Evolutionary conservation across 2,888 invertebrate species (phyloP), one percentile per base, ranked within the genome.

Genomic region (Pristionchus maxplancki): DNA sequence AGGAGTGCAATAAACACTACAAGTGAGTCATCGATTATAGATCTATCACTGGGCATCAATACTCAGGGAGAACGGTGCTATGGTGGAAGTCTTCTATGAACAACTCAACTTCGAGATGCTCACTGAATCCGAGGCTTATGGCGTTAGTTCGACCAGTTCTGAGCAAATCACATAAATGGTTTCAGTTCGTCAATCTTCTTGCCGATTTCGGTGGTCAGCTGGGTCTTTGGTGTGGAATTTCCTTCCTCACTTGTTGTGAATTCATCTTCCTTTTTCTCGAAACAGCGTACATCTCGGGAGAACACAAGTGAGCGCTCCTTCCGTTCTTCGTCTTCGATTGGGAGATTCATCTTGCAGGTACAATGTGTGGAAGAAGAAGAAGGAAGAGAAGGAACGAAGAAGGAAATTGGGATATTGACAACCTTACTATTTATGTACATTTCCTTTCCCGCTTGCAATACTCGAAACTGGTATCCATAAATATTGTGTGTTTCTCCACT

Each of bases 61-160:
- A 88, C 9, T 86, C 44, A 94, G 94, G 88, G 93, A 94, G 31
- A 94, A 94, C 83, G 94, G 93, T 0, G 94, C 94, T 6, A 94
- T 94, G 94, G 91, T 94, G n/a, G 94, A 94, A 92, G 94, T 94
- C 1, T 94, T 94, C 85, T 94, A 94, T 84, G 94, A 94, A 84
- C 94, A 94, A 71, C 91, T 94, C 48, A 94, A 94, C 87, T 94
- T 93, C 87, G 94, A 94, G 90, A 92, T 94, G 91, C 91, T 94
- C 34, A 93, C 91, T 0, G 94, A 94, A 85, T 93, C 93, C 0
- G 93, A 93, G 88, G 94, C 94, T 3, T 94, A 94, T 89, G 94
- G 94, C 62, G 94, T 94, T 48, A 88, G 89, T 78, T 78, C 24
- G 4, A 9, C 1, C 1, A 3, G n/a, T n/a, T 28, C n/a, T 40